A percentile compares a stretch with the other conserved stretches of the same genome.
phyloP scores from a whole-genome alignment of 2,797 vertebrate genomes.

The Spea hammondii region DNA sequence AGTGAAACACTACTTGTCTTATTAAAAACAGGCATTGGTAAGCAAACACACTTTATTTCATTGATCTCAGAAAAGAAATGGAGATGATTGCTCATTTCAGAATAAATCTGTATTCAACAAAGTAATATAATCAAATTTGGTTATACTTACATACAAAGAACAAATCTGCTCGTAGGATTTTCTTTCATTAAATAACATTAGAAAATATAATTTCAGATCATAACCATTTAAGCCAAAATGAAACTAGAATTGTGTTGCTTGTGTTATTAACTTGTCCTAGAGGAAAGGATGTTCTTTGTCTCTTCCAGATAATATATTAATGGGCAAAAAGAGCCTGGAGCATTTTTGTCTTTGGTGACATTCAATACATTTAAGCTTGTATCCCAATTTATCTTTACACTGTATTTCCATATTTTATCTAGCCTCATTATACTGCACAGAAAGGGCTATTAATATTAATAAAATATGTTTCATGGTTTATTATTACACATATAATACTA shows the following conservation, averaged over 20 bases:
- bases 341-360: constrained; percentile 2
- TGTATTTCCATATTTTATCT: constrained; percentile 31
- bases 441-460: constrained; percentile 39
- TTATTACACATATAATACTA: constrained; percentile 48
- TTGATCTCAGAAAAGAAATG: no score
- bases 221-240: neutral
- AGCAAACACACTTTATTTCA: no score
- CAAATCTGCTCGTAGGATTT: neutral
- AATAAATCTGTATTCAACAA: no score
- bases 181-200: neutral
- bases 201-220: neutral
- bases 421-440: constrained; percentile 37
- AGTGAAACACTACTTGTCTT: no score
- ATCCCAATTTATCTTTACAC: constrained; percentile 25
- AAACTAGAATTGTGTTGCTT: neutral
- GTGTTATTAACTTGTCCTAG: constrained; percentile 28
- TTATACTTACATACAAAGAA: no score
- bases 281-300: constrained; percentile 14
- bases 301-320: constrained; percentile 12
- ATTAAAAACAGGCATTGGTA: no score
- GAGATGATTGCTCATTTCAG: no score
- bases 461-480: constrained; percentile 43
- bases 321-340: constrained; percentile 15
- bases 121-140: no score
- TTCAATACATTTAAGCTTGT: constrained; percentile 23